Evolutionary conservation across 2,888 invertebrate species (phyloP), one percentile per base, ranked within the genome.

Genomic region (Spatulosminthurus flaviceps): DNA sequence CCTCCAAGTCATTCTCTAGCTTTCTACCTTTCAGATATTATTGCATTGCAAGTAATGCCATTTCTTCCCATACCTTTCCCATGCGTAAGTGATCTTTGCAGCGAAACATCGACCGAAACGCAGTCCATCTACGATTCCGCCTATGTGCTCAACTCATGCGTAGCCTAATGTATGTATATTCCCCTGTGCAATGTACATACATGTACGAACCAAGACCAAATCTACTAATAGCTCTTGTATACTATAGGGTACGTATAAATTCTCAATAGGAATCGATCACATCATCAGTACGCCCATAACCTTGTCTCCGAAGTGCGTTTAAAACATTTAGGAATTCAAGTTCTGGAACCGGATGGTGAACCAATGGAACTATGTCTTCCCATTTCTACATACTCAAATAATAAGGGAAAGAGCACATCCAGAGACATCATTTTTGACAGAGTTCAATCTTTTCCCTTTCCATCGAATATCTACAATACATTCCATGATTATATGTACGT

Each of bases 111-210:
- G 64, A 64, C 64, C 64, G 24, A 64, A 64, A 64, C 22, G 24
- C 26, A 11, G 64, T 64, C 64, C 64, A 24, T 64, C 64, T n/a
- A 64, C n/a, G n/a, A n/a, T 64, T 22, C 64, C 24, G 26, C 24
- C 19, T 64, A 64, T n/a, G n/a, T 13, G 51, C 51, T 51, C 51
- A 51, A 51, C 26, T 26, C 64, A 64, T 64, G 64, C 64, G 64
- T 64, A 64, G 11, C 64, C 64, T 19, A 64, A 64, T 64, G n/a
- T n/a, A n/a, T n/a, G n/a, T n/a, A n/a, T 22, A 4, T 24, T 22
- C 16, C 19, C n/a, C 16, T 51, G 5, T 51, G 34, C 34, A 34
- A 34, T 9, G 9, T 19, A 51, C n/a, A n/a, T 51, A 51, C 51
- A 51, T 51, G 19, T 19, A 19, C 51, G 16, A 16, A 11, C 34